These are phyloP conservation scores for Cygnus buccinator DNA, from an alignment of 2,113 vertebrate genomes.

Conservation along the genomic window DNA sequence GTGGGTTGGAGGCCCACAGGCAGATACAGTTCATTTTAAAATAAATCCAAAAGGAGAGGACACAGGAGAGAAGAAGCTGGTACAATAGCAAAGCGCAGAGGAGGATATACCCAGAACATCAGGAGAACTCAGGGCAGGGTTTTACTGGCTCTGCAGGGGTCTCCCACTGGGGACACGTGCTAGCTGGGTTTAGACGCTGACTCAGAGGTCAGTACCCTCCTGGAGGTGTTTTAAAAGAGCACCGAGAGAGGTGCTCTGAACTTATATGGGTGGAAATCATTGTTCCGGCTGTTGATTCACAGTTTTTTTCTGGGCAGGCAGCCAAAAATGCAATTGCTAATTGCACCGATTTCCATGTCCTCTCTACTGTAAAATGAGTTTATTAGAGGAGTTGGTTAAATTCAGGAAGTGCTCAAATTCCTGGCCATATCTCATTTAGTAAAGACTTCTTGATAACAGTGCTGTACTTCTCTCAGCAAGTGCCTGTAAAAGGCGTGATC, in stretches of 20 bases:
- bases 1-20: not conserved
- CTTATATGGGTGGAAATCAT: not conserved
- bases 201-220: not conserved
- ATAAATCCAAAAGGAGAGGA: not conserved
- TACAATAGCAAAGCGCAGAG: not conserved
- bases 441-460: not conserved
- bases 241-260: not conserved
- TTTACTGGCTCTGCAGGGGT: not conserved
- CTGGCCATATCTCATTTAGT: not conserved
- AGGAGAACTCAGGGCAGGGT: not conserved
- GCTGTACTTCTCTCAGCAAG: not conserved
- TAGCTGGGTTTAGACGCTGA: not conserved
- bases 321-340: slow-evolving; percentile 33
- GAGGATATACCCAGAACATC: not conserved
- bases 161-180: rapidly evolving
- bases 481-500: not conserved
- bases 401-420: slow-evolving; percentile 41
- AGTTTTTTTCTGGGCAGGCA: not conserved
- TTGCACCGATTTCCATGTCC: slow-evolving; percentile 5
- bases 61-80: not conserved
- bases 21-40: not conserved
- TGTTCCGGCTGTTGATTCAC: not conserved
- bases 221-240: not conserved
- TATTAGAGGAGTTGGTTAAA: slow-evolving; percentile 43
- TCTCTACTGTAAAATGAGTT: slow-evolving; percentile 46